A percentile compares a stretch with the other conserved stretches of the same genome.
phyloP scores from a whole-genome alignment of 2,888 invertebrate genomes.

The Hypercompe scribonia region DNA sequence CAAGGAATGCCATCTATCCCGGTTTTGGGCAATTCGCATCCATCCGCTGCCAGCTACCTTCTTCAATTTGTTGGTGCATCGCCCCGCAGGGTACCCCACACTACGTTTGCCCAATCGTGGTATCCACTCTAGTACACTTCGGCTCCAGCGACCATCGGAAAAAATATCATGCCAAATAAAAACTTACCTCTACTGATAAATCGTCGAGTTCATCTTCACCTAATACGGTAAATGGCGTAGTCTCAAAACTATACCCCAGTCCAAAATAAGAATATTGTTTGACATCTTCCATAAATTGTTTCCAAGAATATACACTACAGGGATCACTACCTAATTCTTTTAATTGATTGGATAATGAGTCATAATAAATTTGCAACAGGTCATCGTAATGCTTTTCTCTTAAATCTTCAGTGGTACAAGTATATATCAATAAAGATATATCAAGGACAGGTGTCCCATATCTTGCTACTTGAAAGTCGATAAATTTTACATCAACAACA shows the following conservation, averaged over 20 bases:
- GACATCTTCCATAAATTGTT: slow-evolving; percentile 83
- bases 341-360: slow-evolving; percentile 84
- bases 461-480: slow-evolving; percentile 90
- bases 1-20: too few relatives aligned
- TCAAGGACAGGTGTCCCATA: slow-evolving; percentile 87
- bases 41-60: too few relatives aligned
- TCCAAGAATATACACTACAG: slow-evolving; percentile 81
- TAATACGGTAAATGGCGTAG: slow-evolving; percentile 85
- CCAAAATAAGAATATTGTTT: slow-evolving; percentile 86
- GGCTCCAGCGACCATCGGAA: too few relatives aligned
- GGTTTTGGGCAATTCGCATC: too few relatives aligned
- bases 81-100: too few relatives aligned
- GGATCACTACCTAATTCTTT: slow-evolving; percentile 87
- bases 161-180: too few relatives aligned
- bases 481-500: slow-evolving; percentile 84
- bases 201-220: slow-evolving; percentile 87
- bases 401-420: slow-evolving; percentile 88
- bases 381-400: slow-evolving; percentile 86
- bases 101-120: too few relatives aligned
- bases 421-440: slow-evolving; percentile 82
- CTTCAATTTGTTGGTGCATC: too few relatives aligned
- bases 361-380: slow-evolving; percentile 87
- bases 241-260: slow-evolving; percentile 87
- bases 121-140: too few relatives aligned
- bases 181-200: slow-evolving; percentile 81